These are phyloP conservation scores for Achroia grisella DNA, from an alignment of 1,140 invertebrate genomes.

Conservation along the genomic window DNA sequence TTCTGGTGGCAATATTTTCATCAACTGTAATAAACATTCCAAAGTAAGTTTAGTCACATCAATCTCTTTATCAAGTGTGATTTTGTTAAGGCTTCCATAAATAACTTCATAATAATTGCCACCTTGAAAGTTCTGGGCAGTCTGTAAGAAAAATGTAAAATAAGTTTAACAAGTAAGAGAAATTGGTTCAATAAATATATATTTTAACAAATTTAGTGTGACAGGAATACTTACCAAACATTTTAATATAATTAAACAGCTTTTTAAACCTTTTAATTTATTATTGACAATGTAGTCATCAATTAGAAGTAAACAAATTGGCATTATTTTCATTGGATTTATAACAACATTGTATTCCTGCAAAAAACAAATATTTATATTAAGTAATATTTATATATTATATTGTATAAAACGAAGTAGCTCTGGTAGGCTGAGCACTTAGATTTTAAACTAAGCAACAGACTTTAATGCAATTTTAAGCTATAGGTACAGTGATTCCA, in stretches of 20 bases:
- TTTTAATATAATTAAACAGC: conserved; percentile 31
- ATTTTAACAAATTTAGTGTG: too few species aligned
- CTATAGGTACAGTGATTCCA: too few species aligned
- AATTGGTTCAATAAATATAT: background rate
- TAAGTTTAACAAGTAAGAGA: background rate
- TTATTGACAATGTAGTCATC: conserved; percentile 42
- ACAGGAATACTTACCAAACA: conserved; percentile 32
- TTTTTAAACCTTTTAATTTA: conserved; percentile 42
- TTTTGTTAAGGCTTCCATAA: conserved; percentile 35
- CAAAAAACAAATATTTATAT: conserved; percentile 12
- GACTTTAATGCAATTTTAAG: too few species aligned
- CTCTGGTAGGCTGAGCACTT: too few species aligned
- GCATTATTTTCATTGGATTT: conserved; percentile 32
- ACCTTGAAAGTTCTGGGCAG: conserved; percentile 26
- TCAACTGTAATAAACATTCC: conserved; percentile 30
- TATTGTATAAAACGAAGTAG: too few species aligned
- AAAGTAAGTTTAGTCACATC: conserved; percentile 36
- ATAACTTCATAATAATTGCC: conserved; percentile 61
- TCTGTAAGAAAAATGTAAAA: conserved; percentile 28
- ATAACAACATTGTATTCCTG: conserved; percentile 37
- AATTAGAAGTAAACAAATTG: conserved; percentile 34
- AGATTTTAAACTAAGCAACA: too few species aligned
- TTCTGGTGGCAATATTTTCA: conserved; percentile 26
- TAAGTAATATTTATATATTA: too few species aligned
- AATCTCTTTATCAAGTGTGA: conserved; percentile 32